Conservation (phyloP, 2,888 invertebrate genomes). For the Scaptomyza tumidula region DNA sequence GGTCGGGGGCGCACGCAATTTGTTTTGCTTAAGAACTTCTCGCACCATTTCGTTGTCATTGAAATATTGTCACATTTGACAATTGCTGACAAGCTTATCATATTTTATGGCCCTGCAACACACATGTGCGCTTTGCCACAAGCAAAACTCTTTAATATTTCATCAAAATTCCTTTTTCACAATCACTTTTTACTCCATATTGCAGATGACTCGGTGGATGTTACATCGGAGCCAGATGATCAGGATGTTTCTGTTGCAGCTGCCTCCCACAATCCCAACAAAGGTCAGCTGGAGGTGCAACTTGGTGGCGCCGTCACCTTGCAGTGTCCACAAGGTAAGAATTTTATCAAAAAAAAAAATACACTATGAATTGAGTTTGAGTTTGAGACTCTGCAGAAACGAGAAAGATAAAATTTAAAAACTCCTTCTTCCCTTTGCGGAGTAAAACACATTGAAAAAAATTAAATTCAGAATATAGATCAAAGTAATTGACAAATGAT, state of each 20-base stretch:
- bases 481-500: slow-evolving; percentile 41
- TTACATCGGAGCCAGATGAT: slow-evolving; percentile 87
- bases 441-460: slow-evolving; percentile 84
- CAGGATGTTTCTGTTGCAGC: slow-evolving; percentile 86
- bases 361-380: no score
- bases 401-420: not conserved
- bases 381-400: not conserved
- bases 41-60: slow-evolving; percentile 45
- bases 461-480: slow-evolving; percentile 13
- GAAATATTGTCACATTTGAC: slow-evolving; percentile 78
- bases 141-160: slow-evolving; percentile 30
- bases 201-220: slow-evolving; percentile 85
- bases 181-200: slow-evolving; percentile 20
- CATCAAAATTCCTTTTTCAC: slow-evolving; percentile 16
- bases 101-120: slow-evolving; percentile 48
- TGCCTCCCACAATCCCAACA: slow-evolving; percentile 84
- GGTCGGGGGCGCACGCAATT: slow-evolving; percentile 59
- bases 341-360: no score
- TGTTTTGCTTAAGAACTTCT: slow-evolving; percentile 58
- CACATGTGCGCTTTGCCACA: slow-evolving; percentile 39
- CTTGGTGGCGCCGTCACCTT: slow-evolving; percentile 94
- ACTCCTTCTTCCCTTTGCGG: slow-evolving; percentile 82
- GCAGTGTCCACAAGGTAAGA: slow-evolving; percentile 91
- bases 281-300: slow-evolving; percentile 91
- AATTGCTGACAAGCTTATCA: slow-evolving; percentile 68